These are phyloP conservation scores for Holothuria scabra DNA, from an alignment of 53 echinoderm and acorn worm genomes.

Conservation along the genomic window DNA sequence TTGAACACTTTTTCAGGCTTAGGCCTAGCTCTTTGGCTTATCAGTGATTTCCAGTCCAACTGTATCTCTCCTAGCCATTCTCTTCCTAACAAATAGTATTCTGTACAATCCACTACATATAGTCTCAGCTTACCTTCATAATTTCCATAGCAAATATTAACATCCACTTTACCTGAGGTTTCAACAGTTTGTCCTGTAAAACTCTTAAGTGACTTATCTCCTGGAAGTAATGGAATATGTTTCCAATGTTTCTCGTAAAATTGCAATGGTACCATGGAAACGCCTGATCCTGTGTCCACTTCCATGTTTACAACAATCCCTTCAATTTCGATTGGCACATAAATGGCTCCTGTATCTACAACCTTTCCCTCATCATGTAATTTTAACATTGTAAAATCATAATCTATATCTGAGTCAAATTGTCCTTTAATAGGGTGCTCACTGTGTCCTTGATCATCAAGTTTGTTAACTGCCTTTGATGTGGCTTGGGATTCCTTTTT, in stretches of 20 bases:
- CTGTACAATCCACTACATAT: constrained; percentile 50
- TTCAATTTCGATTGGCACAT: constrained; percentile 35
- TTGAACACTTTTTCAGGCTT: neutral
- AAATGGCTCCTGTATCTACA: constrained; percentile 17
- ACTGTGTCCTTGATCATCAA: neutral
- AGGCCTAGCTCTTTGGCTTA: neutral
- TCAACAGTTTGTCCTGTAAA: constrained; percentile 52
- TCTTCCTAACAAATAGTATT: constrained; percentile 53
- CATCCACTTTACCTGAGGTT: constrained; percentile 50
- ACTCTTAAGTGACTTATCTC: constrained; percentile 45
- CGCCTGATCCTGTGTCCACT: constrained; percentile 50
- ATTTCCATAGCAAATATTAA: constrained; percentile 48
- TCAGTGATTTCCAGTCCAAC: constrained; percentile 49
- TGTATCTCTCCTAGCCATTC: constrained; percentile 42
- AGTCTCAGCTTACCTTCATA: constrained; percentile 43
- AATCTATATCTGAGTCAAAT: neutral
- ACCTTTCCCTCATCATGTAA: constrained; percentile 1
- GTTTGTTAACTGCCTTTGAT: constrained; percentile 16
- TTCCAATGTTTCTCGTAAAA: constrained; percentile 18
- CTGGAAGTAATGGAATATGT: constrained; percentile 35
- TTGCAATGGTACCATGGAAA: constrained; percentile 31
- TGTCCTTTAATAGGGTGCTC: neutral
- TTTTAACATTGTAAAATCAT: constrained; percentile 9
- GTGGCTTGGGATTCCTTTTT: neutral
- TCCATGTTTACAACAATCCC: constrained; percentile 37